These are phyloP conservation scores for Hemistola chrysoprasaria DNA, from an alignment of 2,888 invertebrate species.

Conservation along the genomic window DNA sequence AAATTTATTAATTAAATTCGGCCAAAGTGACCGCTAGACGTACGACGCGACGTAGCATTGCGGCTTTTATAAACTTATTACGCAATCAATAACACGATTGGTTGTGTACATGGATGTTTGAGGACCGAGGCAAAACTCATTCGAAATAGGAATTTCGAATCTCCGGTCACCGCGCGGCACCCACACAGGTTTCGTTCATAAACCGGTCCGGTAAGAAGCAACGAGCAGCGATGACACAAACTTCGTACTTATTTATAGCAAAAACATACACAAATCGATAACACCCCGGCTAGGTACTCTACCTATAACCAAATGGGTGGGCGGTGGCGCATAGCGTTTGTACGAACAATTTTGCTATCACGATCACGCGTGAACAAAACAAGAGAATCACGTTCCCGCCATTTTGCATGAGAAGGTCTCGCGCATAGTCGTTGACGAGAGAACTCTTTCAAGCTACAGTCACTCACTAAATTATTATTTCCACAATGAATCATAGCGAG, in stretches of 20 bases:
- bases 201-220: constrained; percentile 63
- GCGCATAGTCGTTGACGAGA: constrained; percentile 31
- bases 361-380: constrained; percentile 39
- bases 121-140: constrained; percentile 37
- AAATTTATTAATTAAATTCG: constrained; percentile 5
- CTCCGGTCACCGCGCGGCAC: constrained; percentile 47
- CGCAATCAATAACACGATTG: constrained; percentile 50
- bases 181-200: constrained; percentile 63
- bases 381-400: constrained; percentile 45
- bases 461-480: constrained; percentile 64
- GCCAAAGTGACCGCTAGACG: constrained; percentile 33
- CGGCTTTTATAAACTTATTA: constrained; percentile 49
- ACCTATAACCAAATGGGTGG: constrained; percentile 24
- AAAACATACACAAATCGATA: constrained; percentile 79
- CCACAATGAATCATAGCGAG: constrained; percentile 73
- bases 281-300: constrained; percentile 47
- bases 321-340: constrained; percentile 38
- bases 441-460: constrained; percentile 38
- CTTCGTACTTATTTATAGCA: constrained; percentile 74
- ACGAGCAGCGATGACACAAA: constrained; percentile 66
- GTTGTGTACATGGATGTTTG: constrained; percentile 9
- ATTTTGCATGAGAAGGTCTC: constrained; percentile 36
- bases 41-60: constrained; percentile 25
- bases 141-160: constrained; percentile 58
- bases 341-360: constrained; percentile 35